These are phyloP conservation scores for Oryctes rhinoceros DNA, from an alignment of 1,140 invertebrate genomes.

Conservation along the genomic window DNA sequence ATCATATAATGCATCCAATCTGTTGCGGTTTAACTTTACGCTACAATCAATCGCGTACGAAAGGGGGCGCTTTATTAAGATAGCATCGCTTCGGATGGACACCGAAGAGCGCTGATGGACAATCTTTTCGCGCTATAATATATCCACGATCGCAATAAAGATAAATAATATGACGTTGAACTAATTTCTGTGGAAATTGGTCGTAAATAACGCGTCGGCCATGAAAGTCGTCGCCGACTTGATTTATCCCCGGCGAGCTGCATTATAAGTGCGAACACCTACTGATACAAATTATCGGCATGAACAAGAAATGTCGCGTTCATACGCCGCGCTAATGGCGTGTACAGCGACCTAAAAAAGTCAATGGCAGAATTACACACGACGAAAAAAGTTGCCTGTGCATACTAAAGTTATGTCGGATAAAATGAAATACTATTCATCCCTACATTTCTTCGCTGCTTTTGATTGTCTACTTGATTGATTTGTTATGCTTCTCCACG, in stretches of 20 bases:
- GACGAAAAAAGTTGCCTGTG: no score
- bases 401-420: no score
- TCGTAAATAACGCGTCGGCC: constrained; percentile 47
- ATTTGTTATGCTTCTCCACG: no score
- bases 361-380: no score
- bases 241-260: constrained; percentile 47
- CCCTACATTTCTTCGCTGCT: no score
- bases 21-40: neutral
- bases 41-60: neutral
- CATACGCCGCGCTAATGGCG: no score
- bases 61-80: constrained; percentile 15
- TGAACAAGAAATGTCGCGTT: constrained; percentile 3
- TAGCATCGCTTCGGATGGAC: neutral
- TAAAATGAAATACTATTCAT: no score
- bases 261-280: constrained; percentile 49
- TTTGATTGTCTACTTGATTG: no score
- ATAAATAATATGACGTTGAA: constrained; percentile 48
- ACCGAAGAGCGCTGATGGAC: neutral
- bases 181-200: constrained; percentile 50
- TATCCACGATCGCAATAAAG: constrained; percentile 38
- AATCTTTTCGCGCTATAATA: constrained; percentile 14
- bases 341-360: no score
- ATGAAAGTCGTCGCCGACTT: constrained; percentile 48
- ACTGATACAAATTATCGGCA: constrained; percentile 48
- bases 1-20: neutral